phyloP scores from a whole-genome alignment of 2,797 vertebrate species.

The Oreochromis grahami region DNA sequence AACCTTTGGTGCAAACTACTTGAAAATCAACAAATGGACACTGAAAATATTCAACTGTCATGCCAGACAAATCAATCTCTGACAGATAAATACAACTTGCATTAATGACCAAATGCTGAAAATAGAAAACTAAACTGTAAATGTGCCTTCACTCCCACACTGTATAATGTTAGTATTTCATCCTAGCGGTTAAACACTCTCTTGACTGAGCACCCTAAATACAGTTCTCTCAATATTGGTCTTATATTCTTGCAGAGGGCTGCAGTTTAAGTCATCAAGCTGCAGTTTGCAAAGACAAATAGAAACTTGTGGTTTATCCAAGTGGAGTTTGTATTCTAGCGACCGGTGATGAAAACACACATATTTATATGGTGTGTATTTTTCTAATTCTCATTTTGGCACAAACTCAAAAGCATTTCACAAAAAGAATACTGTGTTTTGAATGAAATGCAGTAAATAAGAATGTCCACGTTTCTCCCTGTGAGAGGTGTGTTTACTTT shows the following conservation, averaged over 20 bases:
- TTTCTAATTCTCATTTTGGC: constrained; percentile 73
- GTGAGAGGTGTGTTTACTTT: constrained; percentile 72
- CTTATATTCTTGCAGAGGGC: constrained; percentile 56
- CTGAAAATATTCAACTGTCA: neutral
- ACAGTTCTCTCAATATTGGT: constrained; percentile 68
- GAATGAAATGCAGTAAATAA: constrained; percentile 75
- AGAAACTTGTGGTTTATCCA: constrained; percentile 65
- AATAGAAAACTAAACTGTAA: constrained; percentile 23
- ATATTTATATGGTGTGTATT: constrained; percentile 67
- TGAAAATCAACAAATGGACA: constrained; percentile 2
- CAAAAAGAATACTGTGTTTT: constrained; percentile 79
- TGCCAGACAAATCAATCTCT: neutral
- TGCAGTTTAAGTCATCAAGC: constrained; percentile 58
- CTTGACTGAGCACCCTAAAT: constrained; percentile 59
- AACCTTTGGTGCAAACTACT: neutral
- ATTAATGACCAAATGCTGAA: constrained; percentile 11
- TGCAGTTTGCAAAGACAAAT: constrained; percentile 65
- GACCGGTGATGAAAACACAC: constrained; percentile 58
- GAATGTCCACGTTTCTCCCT: constrained; percentile 71
- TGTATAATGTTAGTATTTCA: constrained; percentile 31
- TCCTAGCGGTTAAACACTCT: constrained; percentile 23
- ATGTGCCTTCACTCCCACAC: neutral
- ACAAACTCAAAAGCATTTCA: constrained; percentile 55
- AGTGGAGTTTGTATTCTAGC: constrained; percentile 63
- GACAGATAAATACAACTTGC: neutral